Percentiles rank a stretch among this genome's conserved stretches.
Evolutionary conservation across 64 coral and sea anemone species (phyloP).

Genomic region (Stichodactyla helianthus): DNA sequence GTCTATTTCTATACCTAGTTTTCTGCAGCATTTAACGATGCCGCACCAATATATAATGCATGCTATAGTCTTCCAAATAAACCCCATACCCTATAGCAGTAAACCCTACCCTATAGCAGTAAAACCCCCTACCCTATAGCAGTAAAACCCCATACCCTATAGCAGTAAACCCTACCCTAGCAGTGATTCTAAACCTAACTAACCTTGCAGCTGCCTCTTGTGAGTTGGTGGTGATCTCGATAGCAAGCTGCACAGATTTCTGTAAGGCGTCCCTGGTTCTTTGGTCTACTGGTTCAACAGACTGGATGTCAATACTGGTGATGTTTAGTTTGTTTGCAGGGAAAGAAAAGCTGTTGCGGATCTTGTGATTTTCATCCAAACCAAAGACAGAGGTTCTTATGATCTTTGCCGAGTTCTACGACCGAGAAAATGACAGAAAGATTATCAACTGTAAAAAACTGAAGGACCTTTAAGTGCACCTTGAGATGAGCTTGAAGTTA

Average conservation of each 20-base stretch:
- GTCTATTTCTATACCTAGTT: too few species aligned
- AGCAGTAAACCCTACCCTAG: too few species aligned
- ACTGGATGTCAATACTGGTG: conserved; percentile 97
- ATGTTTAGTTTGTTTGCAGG: conserved; percentile 92
- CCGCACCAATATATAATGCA: too few species aligned
- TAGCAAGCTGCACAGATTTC: conserved; percentile 97
- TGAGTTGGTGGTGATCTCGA: conserved; percentile 98
- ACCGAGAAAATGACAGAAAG: neutral
- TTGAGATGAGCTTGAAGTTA: neutral
- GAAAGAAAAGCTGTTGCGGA: conserved; percentile 86
- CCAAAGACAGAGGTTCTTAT: conserved; percentile 97
- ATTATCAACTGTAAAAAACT: neutral
- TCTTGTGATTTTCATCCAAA: conserved; percentile 91
- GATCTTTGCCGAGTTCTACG: conserved; percentile 97
- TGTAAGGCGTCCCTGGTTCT: conserved; percentile 90
- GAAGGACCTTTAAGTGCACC: too few species aligned
- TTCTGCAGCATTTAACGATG: too few species aligned
- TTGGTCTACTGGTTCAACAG: conserved; percentile 97
- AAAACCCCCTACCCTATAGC: too few species aligned
- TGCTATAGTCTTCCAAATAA: too few species aligned
- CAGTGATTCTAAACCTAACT: neutral
- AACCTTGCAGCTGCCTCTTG: conserved; percentile 98
- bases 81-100: too few species aligned
- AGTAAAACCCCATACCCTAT: too few species aligned
- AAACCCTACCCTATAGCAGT: too few species aligned